These are phyloP conservation scores for Chaetorhynchus papuensis DNA, from an alignment of 2,113 vertebrate genomes.

Conservation along the genomic window DNA sequence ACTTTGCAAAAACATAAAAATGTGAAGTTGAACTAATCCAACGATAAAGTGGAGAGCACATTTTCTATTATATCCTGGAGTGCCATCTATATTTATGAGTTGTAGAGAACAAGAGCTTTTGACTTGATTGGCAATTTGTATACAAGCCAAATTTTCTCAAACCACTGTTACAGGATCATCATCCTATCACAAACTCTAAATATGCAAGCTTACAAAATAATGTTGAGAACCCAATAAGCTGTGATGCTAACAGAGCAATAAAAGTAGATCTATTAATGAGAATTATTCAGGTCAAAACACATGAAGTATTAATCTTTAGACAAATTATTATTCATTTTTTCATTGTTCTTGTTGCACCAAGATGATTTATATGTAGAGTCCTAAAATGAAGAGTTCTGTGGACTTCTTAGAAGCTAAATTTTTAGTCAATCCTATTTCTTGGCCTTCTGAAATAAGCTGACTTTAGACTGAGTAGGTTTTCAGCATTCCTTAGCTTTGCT, in stretches of 20 bases:
- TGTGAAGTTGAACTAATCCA: background rate
- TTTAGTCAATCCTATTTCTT: background rate
- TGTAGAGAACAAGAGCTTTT: constrained; percentile 9
- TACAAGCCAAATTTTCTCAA: background rate
- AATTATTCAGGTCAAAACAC: background rate
- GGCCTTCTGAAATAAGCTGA: background rate
- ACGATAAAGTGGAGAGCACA: background rate
- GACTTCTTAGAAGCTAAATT: background rate
- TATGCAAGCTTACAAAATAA: background rate
- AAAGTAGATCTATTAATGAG: background rate
- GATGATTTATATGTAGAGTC: background rate
- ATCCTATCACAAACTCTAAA: background rate
- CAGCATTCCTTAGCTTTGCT: background rate
- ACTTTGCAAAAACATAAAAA: background rate
- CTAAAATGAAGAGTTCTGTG: background rate
- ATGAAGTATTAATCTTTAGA: background rate
- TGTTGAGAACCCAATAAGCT: background rate
- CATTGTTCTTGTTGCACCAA: background rate
- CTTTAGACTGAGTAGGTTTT: background rate
- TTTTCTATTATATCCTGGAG: background rate
- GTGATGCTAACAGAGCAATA: background rate
- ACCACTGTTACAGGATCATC: background rate
- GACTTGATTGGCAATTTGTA: background rate
- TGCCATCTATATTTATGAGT: background rate
- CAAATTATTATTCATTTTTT: background rate